These are phyloP conservation scores for Antechinus stuartii DNA, from an alignment of 2,113 vertebrate genomes.

Conservation along the genomic window DNA sequence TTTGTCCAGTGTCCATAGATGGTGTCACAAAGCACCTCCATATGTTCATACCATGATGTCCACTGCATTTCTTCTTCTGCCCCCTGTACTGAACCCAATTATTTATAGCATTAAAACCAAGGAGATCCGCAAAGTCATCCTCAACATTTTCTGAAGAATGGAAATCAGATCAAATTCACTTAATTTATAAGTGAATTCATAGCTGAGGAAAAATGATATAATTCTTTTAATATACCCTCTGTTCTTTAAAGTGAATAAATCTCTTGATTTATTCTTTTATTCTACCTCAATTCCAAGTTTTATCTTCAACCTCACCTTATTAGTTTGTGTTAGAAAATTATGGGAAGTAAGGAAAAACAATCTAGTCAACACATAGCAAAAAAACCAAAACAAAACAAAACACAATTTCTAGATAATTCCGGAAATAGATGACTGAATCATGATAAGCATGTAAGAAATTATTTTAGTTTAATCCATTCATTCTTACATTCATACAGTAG, in stretches of 20 bases:
- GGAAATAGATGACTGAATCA: neutral
- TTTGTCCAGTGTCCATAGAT: slow-evolving; percentile 57
- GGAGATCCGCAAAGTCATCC: slow-evolving; percentile 66
- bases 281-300: neutral
- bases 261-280: neutral
- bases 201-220: neutral
- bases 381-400: neutral
- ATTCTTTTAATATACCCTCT: no score
- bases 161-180: neutral
- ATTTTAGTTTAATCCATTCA: neutral
- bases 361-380: neutral
- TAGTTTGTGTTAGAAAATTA: neutral
- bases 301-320: neutral
- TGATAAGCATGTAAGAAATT: neutral
- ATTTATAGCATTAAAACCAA: slow-evolving; percentile 80
- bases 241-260: neutral
- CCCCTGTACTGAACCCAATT: slow-evolving; percentile 77
- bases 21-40: slow-evolving; percentile 56
- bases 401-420: neutral
- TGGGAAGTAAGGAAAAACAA: neutral
- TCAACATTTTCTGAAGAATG: slow-evolving; percentile 24
- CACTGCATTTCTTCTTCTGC: slow-evolving; percentile 75
- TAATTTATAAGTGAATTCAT: neutral
- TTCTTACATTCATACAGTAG: neutral
- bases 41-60: slow-evolving; percentile 73